phyloP scores from a whole-genome alignment of 1,140 invertebrate species.

The Heliothis subflexa region DNA sequence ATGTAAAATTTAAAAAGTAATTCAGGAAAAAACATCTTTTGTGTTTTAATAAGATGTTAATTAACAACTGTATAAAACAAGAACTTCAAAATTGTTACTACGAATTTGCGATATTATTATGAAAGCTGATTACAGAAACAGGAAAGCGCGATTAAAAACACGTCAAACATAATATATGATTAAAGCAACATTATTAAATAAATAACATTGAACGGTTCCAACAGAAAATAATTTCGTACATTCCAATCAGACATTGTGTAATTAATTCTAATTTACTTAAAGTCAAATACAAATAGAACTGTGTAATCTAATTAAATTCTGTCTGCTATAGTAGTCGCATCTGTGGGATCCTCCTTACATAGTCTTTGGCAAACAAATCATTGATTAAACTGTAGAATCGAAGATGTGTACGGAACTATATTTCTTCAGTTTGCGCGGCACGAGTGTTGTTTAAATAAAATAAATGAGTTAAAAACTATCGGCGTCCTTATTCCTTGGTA shows the following conservation, averaged over 20 bases:
- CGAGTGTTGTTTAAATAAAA: neutral
- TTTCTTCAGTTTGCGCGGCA: neutral
- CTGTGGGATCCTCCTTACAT: constrained; percentile 5
- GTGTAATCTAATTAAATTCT: constrained; percentile 26
- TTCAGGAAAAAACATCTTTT: too few species aligned
- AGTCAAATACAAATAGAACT: neutral
- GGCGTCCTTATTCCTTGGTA: neutral
- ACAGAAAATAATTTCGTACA: neutral
- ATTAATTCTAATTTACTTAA: constrained; percentile 12
- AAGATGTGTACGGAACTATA: constrained; percentile 4
- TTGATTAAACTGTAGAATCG: constrained; percentile 14
- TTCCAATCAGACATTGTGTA: neutral
- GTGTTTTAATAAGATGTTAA: too few species aligned
- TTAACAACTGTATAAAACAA: too few species aligned
- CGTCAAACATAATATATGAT: too few species aligned
- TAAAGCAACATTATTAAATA: too few species aligned
- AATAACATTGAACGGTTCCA: too few species aligned
- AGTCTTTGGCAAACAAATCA: constrained; percentile 26
- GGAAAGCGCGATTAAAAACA: too few species aligned
- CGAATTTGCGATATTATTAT: too few species aligned
- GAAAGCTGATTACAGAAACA: too few species aligned
- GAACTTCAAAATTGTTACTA: too few species aligned
- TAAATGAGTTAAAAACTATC: constrained; percentile 8
- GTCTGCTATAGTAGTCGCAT: constrained; percentile 4
- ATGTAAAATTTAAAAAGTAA: too few species aligned